A percentile compares a stretch with the other conserved stretches of the same genome.
phyloP scores from a whole-genome alignment of 1,140 invertebrate species.

The Euura saliciscinereae region DNA sequence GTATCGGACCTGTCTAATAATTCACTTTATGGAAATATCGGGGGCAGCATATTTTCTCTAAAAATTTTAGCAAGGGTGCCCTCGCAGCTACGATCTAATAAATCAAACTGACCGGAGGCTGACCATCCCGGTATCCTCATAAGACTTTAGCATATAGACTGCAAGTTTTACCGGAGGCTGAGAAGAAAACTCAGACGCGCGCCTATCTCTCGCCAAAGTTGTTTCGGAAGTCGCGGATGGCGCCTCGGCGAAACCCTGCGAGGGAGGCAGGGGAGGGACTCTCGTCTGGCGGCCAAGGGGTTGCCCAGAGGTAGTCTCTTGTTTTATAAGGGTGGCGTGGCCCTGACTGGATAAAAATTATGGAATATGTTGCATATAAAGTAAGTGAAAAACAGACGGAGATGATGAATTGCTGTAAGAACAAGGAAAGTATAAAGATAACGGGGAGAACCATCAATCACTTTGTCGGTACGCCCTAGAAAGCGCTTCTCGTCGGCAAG shows the following conservation, averaged over 20 bases:
- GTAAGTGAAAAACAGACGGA: slow-evolving; percentile 61
- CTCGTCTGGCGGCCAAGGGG: background rate
- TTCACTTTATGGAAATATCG: slow-evolving; percentile 59
- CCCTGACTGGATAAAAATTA: slow-evolving; percentile 60
- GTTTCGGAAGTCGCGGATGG: slow-evolving; percentile 1
- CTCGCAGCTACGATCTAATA: background rate
- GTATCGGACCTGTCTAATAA: slow-evolving; percentile 44
- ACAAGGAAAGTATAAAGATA: slow-evolving; percentile 19
- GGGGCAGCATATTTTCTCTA: slow-evolving; percentile 7
- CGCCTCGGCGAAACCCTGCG: background rate
- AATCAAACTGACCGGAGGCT: slow-evolving; percentile 6
- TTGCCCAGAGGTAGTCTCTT: background rate
- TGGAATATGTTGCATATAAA: slow-evolving; percentile 62
- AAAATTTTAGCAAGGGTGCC: background rate
- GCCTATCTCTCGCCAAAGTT: background rate
- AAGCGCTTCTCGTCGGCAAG: background rate
- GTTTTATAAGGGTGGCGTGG: slow-evolving; percentile 4
- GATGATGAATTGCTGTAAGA: slow-evolving; percentile 55
- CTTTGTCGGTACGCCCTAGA: background rate
- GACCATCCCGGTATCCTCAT: background rate
- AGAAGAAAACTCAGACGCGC: background rate
- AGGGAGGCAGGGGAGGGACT: background rate
- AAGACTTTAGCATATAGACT: slow-evolving; percentile 4
- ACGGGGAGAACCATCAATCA: slow-evolving; percentile 9
- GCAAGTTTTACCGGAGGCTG: background rate